Conservation (phyloP, 2,888 invertebrate species). For the Gonocerus acuteangulatus region DNA sequence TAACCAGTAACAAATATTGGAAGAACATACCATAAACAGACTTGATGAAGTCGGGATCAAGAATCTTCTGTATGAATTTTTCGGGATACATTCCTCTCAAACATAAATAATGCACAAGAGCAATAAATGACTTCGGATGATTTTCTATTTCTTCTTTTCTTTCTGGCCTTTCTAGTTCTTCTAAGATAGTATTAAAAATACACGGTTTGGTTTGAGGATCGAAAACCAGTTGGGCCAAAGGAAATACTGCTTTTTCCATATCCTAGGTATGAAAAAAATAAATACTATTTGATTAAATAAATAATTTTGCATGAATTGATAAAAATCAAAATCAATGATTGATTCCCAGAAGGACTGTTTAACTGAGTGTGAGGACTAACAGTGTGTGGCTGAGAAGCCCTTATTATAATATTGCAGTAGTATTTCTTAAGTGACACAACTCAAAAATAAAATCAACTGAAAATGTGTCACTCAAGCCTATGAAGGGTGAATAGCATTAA, state of each 20-base stretch:
- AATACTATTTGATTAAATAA: background rate
- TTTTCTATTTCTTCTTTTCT: slow-evolving; percentile 23
- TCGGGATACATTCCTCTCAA: slow-evolving; percentile 17
- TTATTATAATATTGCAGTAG: no score
- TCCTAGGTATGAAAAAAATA: slow-evolving; percentile 24
- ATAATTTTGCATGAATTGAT: no score
- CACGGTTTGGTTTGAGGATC: slow-evolving; percentile 24
- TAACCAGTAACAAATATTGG: no score
- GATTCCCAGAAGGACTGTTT: no score
- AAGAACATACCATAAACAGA: slow-evolving; percentile 25
- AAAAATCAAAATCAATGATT: no score
- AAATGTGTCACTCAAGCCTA: no score
- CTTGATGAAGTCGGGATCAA: slow-evolving; percentile 26
- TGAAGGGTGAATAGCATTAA: no score
- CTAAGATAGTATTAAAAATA: slow-evolving; percentile 15
- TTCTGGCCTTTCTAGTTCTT: slow-evolving; percentile 20
- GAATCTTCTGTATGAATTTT: slow-evolving; percentile 25
- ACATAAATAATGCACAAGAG: slow-evolving; percentile 28
- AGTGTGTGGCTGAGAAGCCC: no score
- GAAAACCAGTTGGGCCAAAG: slow-evolving; percentile 16
- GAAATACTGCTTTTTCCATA: slow-evolving; percentile 31
- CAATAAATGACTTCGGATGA: slow-evolving; percentile 26
- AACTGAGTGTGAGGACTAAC: no score
- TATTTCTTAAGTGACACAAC: no score
- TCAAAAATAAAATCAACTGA: no score